phyloP scores from a whole-genome alignment of 2,113 vertebrate genomes.

The Upupa epops region DNA sequence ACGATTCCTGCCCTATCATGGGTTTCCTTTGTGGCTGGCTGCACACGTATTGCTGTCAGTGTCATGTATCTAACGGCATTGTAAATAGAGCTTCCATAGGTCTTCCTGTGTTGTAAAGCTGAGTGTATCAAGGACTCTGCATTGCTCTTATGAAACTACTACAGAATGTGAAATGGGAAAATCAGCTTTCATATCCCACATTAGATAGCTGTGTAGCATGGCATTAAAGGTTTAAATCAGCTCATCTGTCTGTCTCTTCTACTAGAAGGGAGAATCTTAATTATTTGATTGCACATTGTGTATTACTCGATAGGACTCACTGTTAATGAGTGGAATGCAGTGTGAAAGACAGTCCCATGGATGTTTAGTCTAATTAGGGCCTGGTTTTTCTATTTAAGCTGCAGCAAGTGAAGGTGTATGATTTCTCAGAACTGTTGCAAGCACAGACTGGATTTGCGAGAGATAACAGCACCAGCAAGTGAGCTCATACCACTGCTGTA shows the following conservation, averaged over 20 bases:
- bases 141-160: background rate
- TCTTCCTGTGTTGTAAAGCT: background rate
- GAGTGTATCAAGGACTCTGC: background rate
- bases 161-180: background rate
- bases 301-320: background rate
- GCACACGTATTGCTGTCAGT: background rate
- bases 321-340: background rate
- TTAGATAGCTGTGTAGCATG: background rate
- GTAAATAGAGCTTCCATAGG: background rate
- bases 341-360: background rate
- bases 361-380: background rate
- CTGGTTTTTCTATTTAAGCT: background rate
- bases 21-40: background rate
- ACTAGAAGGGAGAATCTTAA: background rate
- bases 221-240: background rate
- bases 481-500: conserved; percentile 7
- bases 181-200: background rate
- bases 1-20: background rate
- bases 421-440: background rate
- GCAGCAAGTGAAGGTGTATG: background rate
- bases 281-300: fast-evolving
- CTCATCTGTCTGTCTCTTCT: background rate
- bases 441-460: background rate
- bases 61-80: background rate
- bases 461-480: background rate